Base-by-base conservation (phyloP, 2,113 vertebrate genomes). In the Charina bottae region DNA sequence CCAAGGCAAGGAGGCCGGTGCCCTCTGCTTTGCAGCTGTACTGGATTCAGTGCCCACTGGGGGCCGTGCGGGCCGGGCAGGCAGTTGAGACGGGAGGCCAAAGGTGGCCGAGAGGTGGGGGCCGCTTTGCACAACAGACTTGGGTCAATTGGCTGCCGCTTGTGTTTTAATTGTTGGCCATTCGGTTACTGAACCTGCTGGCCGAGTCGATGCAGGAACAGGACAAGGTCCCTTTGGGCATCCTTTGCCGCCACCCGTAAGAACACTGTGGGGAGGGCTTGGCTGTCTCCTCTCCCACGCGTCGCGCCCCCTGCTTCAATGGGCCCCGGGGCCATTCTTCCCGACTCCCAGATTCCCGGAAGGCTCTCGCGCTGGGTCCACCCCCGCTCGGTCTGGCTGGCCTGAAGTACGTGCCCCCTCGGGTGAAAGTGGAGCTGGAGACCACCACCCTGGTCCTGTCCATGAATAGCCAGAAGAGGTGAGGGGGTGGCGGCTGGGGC, bases 381-480 rank as follows among this genome's bases (percentile, higher is more conserved):
- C 96, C 97, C 17, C 94, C 97, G 89, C 96, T 98, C 62, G 96
- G 98, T 90, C 97, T 98, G 60, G 95, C 91, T 59, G 94, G 98
- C 1, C 97, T 99, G 93, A 97, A 97, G 90, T 96, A 98, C 55
- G 91, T 99, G 90, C 99, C 99, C 9, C 97, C 98, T 83, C 97
- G 97, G 86, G 97, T 99, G 93, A 98, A 98, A 85, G 96, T 99
- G 97, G 98, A 98, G 93, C 98, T 99, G 96, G 99, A 99, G 95
- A 99, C 97, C 92, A 99, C 98, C 56, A 99, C 98, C 83, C 93
- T 98, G 49, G 99, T 98, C 19, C 96, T 99, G 78, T 99, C 99
- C 26, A 98, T 99, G 98, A 99, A 99, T 93, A 99, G 99, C 97
- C 99, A 99, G 95, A 99, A 99, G 95, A 98, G 98, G 99, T 99